Evolutionary conservation across 2,113 vertebrate species (phyloP).

Genomic region (Myrmecophaga tridactyla): DNA sequence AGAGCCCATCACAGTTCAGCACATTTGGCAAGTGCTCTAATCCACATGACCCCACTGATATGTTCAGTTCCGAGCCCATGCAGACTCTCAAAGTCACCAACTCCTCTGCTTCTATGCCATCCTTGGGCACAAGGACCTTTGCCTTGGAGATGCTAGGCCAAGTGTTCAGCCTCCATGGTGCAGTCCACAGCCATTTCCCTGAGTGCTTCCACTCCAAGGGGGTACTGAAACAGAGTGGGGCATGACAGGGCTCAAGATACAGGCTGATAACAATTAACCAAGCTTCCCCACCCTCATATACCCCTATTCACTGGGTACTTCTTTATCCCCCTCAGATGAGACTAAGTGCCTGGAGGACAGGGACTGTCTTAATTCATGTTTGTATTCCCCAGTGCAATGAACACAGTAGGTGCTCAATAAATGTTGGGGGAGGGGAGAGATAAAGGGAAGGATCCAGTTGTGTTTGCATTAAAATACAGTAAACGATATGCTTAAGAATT

Average conservation of each 20-base stretch:
- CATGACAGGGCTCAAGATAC: not conserved
- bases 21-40: not conserved
- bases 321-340: not conserved
- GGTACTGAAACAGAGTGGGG: too few relatives aligned
- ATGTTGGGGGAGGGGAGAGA: not conserved
- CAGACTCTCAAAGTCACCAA: not conserved
- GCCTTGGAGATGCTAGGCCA: not conserved
- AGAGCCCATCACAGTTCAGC: not conserved
- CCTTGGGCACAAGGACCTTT: not conserved
- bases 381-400: not conserved
- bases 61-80: rapidly evolving
- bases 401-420: not conserved
- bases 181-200: not conserved
- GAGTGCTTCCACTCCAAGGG: not conserved
- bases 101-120: not conserved
- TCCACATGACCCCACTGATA: not conserved
- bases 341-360: not conserved
- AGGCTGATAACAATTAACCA: not conserved
- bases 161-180: not conserved
- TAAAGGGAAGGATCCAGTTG: not conserved
- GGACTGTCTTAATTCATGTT: not conserved
- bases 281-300: not conserved
- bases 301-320: not conserved
- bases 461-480: not conserved
- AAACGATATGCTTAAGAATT: rapidly evolving